Evolutionary conservation across 1,140 invertebrate genomes (phyloP), one percentile per base, ranked within the genome.

Genomic region (Camponotus pennsylvanicus): DNA sequence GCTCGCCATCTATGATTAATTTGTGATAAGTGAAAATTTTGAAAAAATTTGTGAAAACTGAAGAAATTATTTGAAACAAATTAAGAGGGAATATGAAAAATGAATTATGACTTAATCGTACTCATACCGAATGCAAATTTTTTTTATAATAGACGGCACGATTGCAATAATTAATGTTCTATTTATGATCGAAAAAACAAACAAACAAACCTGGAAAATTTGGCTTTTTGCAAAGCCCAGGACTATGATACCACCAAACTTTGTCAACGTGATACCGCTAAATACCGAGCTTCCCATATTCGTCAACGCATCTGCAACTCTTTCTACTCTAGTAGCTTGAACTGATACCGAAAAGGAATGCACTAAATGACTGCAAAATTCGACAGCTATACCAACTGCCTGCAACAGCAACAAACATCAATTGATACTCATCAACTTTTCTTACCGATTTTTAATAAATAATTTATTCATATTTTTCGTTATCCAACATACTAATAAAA

Each of bases 361-460:
- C 57, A 99, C 98, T 88, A 99, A 96, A 95, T 99, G 99, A 88
- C 99, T 99, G 95, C 99, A 99, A 95, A 99, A 99, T 95, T 99
- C 99, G 2, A 99, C 99, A 21, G 98, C 97, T 88, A 99, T 99
- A 85, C 99, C 99, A 86, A 99, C 97, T 89, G 99, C 98, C 97
- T 98, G 92, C 52, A 95, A 94, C 85, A 86, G n/a, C 88, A 85
- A 77, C 13, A 42, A 67, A 34, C 18, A 61, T 27, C 5, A 8
- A 13, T 66, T 59, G 57, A 57, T 86, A 79, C 15, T 0, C 8
- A 34, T 52, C 8, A 40, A 4, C 21, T 69, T 5, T 69, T 49
- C 49, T 27, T 21, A 21, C 21, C 0, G 4, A 49, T 49, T 49
- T 7, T 13, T 49, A 3, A 49, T 15, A 15, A 13, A 49, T 49